Evolutionary conservation across 2,888 invertebrate genomes (phyloP), one percentile per base, ranked within the genome.

Genomic region (Chymomyza procnemis): DNA sequence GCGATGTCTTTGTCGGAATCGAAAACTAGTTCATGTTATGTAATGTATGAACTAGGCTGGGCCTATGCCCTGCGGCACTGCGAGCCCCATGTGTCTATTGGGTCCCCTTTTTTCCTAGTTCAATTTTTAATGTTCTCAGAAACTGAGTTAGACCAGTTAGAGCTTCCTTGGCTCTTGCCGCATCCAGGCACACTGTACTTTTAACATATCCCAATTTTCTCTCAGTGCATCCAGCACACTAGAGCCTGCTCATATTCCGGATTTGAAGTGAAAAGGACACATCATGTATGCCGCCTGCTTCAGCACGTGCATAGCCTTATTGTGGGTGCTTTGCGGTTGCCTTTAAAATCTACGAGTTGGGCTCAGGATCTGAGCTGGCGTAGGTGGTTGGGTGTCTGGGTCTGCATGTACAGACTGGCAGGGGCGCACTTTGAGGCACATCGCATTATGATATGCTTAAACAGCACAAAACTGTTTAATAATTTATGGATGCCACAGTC

Each of bases 401-500:
- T n/a, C n/a, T n/a, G n/a, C n/a, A n/a, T n/a, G n/a, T n/a, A n/a
- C n/a, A n/a, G n/a, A n/a, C n/a, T n/a, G 26, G 6, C 6, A 8
- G 34, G 8, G 34, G 12, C 60, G 61, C 69, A 69, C 74, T 82
- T 87, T 85, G 71, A 85, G 80, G 85, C 75, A 74, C 67, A 72
- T 77, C 83, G 73, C 82, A 85, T 88, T 83, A 88, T 88, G 79
- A 88, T 88, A 86, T 88, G 88, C 85, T 76, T 83, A 79, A 83
- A 78, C 87, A 87, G 78, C 85, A 81, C 71, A 89, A 88, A 84
- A 85, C 80, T 82, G 78, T 89, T 89, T 88, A 88, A 89, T 89
- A 88, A 89, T 89, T 88, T 88, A 87, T 84, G 77, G 75, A 80
- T 69, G 67, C 74, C 67, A 66, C 61, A 41, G 34, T 41, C 34